Base-by-base conservation (phyloP, 2,888 invertebrate genomes). In the Pollenia amentaria region DNA sequence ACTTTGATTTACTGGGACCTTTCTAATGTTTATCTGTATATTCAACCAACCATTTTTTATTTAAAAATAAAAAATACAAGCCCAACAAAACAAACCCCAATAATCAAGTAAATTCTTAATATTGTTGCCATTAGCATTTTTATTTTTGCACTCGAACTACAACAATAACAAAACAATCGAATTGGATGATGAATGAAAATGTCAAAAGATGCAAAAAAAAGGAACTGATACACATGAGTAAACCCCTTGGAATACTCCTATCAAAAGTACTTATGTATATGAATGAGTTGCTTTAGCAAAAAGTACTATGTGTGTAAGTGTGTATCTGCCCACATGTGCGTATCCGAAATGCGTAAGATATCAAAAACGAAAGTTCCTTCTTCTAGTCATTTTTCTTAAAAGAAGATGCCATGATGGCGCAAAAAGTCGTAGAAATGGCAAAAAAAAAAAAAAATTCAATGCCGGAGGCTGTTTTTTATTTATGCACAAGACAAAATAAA, bases 141-240 rank as follows among this genome's bases (percentile, higher is more conserved):
- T 42, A 40, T 29, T 69, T 80, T 81, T 55, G 46, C 65, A 57
- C 57, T 64, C 64, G 80, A 90, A 89, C 89, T 89, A 89, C 86
- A 89, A 6, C 29, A 89, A 82, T 2, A n/a, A 9, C 38, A 12
- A 73, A 16, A 75, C 11, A 29, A 38, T 18, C 51, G 10, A 53
- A 73, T 77, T 75, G 81, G 87, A 90, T 90, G 90, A 90, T 90
- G 90, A 90, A 90, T 90, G 89, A 90, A 90, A 90, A 90, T 90
- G 90, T 90, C 89, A 90, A 90, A 88, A 89, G 87, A 88, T 85
- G 72, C 88, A 14, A 77, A 73, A 78, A 51, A 80, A 62, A 51
- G 48, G 38, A 80, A 70, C 64, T 77, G 80, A 84, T 80, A 84
- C 84, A 87, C 84, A 72, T 77, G 80, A 81, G 77, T 77, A 81